Conservation (phyloP, 2,797 vertebrate genomes). For the Enteromius fasciolatus region DNA sequence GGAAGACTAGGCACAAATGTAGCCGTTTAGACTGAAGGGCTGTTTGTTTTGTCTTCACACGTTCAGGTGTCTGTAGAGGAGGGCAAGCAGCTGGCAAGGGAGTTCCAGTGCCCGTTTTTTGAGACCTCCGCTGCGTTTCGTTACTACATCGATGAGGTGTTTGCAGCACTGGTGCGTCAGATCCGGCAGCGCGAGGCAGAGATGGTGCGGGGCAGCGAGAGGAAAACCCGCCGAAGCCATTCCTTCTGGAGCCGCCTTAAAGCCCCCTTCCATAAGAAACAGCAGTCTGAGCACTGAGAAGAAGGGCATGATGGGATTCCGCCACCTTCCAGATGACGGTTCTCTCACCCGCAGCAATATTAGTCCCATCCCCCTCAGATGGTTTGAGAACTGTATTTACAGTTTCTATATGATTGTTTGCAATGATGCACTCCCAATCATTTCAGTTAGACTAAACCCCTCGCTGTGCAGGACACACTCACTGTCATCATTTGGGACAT, state of each 20-base stretch:
- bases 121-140: conserved; percentile 86
- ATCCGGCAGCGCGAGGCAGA: conserved; percentile 84
- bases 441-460: conserved; percentile 40
- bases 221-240: conserved; percentile 75
- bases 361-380: not conserved
- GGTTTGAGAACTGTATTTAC: conserved; percentile 29
- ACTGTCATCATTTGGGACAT: conserved; percentile 3
- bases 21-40: not conserved
- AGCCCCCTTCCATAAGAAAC: conserved; percentile 82
- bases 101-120: conserved; percentile 88
- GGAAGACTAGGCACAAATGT: not conserved
- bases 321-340: not conserved
- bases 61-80: conserved; percentile 86
- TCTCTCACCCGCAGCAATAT: conserved; percentile 7
- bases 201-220: conserved; percentile 75
- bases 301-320: conserved; percentile 24
- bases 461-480: conserved; percentile 45
- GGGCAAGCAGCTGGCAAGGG: conserved; percentile 79
- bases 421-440: conserved; percentile 46
- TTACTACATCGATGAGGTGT: conserved; percentile 87
- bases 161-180: conserved; percentile 84
- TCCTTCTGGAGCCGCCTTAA: conserved; percentile 84
- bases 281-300: conserved; percentile 81
- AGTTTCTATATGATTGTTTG: conserved; percentile 37
- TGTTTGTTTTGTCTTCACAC: conserved; percentile 23